Evolutionary conservation across 1,140 invertebrate genomes (phyloP).

Genomic region (Doryteuthis pealeii): DNA sequence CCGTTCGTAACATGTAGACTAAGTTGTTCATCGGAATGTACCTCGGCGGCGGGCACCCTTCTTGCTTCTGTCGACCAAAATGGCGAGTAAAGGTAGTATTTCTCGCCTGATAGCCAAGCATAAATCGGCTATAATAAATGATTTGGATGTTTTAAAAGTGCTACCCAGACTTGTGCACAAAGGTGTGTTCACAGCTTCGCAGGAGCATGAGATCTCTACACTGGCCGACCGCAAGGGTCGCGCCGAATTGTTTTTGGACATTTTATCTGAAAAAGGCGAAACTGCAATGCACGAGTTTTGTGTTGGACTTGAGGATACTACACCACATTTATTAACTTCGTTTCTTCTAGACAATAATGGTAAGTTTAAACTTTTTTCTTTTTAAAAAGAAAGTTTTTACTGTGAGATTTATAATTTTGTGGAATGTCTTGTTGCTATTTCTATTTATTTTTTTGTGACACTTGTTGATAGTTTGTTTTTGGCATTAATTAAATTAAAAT

Average conservation of each 20-base stretch:
- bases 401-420: too few relatives aligned
- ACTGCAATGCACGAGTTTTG: slow-evolving; percentile 50
- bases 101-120: slow-evolving; percentile 43
- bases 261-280: slow-evolving; percentile 44
- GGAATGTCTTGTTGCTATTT: too few relatives aligned
- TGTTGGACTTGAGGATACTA: slow-evolving; percentile 36
- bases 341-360: slow-evolving; percentile 44
- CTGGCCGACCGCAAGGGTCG: slow-evolving; percentile 25
- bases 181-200: slow-evolving; percentile 37
- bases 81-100: slow-evolving; percentile 44
- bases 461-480: too few relatives aligned
- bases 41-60: not conserved
- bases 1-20: too few relatives aligned
- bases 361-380: slow-evolving; percentile 21
- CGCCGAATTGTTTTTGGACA: slow-evolving; percentile 43
- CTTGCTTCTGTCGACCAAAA: slow-evolving; percentile 28
- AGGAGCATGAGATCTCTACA: slow-evolving; percentile 38
- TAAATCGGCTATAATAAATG: slow-evolving; percentile 37
- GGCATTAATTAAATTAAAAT: too few relatives aligned
- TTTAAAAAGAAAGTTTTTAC: too few relatives aligned
- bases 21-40: not conserved
- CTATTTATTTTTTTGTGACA: too few relatives aligned
- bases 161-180: slow-evolving; percentile 39
- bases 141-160: slow-evolving; percentile 45
- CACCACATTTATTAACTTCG: slow-evolving; percentile 44